Evolutionary conservation across 2,888 invertebrate genomes (phyloP).

Genomic region (Hirtodrosophila cameraria): DNA sequence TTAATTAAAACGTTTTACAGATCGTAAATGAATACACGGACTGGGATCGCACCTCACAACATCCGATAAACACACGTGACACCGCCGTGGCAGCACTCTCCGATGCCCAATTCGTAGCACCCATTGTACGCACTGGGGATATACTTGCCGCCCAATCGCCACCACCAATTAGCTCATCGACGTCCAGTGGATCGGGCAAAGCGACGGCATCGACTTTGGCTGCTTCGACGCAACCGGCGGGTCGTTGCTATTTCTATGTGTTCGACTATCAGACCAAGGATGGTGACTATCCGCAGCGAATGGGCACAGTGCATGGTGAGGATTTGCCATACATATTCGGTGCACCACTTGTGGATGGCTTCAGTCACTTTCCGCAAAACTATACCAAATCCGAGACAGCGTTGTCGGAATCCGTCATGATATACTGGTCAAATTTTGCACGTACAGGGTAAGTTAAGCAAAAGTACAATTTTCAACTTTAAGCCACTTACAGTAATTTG

Average conservation of each 20-base stretch:
- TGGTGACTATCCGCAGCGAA: slow-evolving; percentile 94
- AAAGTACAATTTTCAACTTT: slow-evolving; percentile 1
- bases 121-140: slow-evolving; percentile 93
- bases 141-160: slow-evolving; percentile 88
- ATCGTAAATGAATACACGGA: slow-evolving; percentile 97
- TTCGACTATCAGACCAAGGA: slow-evolving; percentile 96
- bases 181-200: slow-evolving; percentile 67
- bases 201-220: slow-evolving; percentile 76
- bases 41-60: slow-evolving; percentile 96
- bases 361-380: slow-evolving; percentile 93
- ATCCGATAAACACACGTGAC: slow-evolving; percentile 94
- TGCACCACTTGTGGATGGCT: slow-evolving; percentile 93
- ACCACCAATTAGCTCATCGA: slow-evolving; percentile 61
- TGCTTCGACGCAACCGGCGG: slow-evolving; percentile 82
- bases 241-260: slow-evolving; percentile 95
- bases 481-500: slow-evolving; percentile 48
- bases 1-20: slow-evolving; percentile 43
- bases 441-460: slow-evolving; percentile 91
- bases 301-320: slow-evolving; percentile 96
- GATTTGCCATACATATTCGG: slow-evolving; percentile 96
- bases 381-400: slow-evolving; percentile 94
- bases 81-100: slow-evolving; percentile 96
- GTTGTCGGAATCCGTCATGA: slow-evolving; percentile 93
- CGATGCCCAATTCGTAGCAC: slow-evolving; percentile 97
- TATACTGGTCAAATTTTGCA: slow-evolving; percentile 94